A percentile compares a stretch with the other conserved stretches of the same genome.
Conservation (phyloP, 2,888 invertebrate species). For the Reticulitermes lucifugus region DNA sequence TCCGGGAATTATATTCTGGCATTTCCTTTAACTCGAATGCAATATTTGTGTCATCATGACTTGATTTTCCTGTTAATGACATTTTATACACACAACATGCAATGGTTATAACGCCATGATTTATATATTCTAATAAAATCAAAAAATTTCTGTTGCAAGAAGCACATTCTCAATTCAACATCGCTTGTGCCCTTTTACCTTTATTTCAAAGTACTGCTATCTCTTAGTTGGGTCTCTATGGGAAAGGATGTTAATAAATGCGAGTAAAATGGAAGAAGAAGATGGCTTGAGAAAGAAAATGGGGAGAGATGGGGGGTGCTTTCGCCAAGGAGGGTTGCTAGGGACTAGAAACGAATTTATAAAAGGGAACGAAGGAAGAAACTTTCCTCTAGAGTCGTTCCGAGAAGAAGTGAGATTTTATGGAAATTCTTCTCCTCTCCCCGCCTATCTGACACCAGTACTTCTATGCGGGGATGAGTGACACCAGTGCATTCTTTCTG, state of each 20-base stretch:
- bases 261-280: constrained; percentile 25
- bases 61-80: too few relatives aligned
- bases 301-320: neutral
- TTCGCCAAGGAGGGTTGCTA: neutral
- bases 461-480: neutral
- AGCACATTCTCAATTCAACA: too few relatives aligned
- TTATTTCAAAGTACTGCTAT: constrained; percentile 10
- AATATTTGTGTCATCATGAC: too few relatives aligned
- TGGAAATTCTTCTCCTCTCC: constrained; percentile 40
- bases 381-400: constrained; percentile 8
- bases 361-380: constrained; percentile 37
- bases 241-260: constrained; percentile 34
- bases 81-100: too few relatives aligned
- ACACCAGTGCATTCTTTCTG: neutral
- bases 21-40: too few relatives aligned
- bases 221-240: constrained; percentile 22
- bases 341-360: constrained; percentile 33
- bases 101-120: too few relatives aligned
- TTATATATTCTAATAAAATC: too few relatives aligned
- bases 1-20: too few relatives aligned
- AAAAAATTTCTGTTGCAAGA: too few relatives aligned
- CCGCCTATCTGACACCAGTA: neutral
- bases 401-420: constrained; percentile 42
- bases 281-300: neutral
- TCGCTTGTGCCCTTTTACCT: neutral